phyloP scores from a whole-genome alignment of 2,888 invertebrate genomes.

The Poecilus cupreus region DNA sequence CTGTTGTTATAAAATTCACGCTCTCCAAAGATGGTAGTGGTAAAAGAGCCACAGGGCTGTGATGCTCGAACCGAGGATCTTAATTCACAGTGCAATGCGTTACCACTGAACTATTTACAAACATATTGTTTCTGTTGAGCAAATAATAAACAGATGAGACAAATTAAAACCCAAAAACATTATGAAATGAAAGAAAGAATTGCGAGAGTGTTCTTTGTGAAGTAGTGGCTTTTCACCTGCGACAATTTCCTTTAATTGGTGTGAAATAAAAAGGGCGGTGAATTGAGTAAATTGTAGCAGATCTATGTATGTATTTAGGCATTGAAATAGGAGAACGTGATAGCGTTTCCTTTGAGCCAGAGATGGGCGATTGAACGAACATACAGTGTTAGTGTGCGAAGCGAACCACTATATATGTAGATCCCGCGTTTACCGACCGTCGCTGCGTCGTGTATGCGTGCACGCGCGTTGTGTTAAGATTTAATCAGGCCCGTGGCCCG shows the following conservation, averaged over 20 bases:
- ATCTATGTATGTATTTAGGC: not conserved
- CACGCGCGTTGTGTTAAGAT: conserved; percentile 54
- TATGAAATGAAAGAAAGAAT: too few species aligned
- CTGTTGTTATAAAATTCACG: too few species aligned
- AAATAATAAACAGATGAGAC: too few species aligned
- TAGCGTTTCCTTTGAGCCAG: not conserved
- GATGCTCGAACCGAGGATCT: too few species aligned
- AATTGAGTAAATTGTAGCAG: not conserved
- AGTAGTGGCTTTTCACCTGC: not conserved
- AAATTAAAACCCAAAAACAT: too few species aligned
- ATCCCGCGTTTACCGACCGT: conserved; percentile 29
- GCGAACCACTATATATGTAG: conserved; percentile 38
- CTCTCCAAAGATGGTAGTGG: too few species aligned
- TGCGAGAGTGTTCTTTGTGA: too few species aligned
- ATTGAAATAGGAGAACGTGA: not conserved
- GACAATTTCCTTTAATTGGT: not conserved
- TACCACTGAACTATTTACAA: too few species aligned
- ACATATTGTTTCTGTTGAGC: too few species aligned
- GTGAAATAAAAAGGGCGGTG: not conserved
- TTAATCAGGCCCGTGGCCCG: conserved; percentile 42
- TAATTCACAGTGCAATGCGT: too few species aligned
- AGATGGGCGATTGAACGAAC: not conserved
- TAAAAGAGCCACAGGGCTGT: too few species aligned
- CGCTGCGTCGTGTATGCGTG: conserved; percentile 14
- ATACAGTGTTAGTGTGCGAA: not conserved